Evolutionary conservation across 2,888 invertebrate genomes (phyloP), one percentile per base, ranked within the genome.

Genomic region (Acanthoscelides obtectus): DNA sequence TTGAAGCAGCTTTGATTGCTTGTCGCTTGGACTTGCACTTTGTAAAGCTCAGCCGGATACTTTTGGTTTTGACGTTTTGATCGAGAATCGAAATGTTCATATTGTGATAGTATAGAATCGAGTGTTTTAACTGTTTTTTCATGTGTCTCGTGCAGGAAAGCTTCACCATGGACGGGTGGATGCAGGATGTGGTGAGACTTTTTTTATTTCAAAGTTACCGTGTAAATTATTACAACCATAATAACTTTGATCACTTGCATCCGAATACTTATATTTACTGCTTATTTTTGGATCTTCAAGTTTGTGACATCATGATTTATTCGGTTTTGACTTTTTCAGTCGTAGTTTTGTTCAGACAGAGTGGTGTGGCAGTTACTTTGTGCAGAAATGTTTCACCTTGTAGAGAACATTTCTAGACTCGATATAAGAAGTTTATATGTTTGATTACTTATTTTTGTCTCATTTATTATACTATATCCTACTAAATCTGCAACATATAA

Each of bases 161-260:
- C 12, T 76, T 71, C 69, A 72, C 66, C 70, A 85, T 85, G 85
- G 85, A 86, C 76, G 82, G 80, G 72, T 86, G 86, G 86, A 85
- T 85, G 85, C 84, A 85, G 72, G 84, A 85, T 78, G 82, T 86
- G 85, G 86, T 86, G 84, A 71, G 84, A 80, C 74, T 72, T 22
- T 64, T 69, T 70, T 27, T 66, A 25, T n/a, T n/a, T n/a, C n/a
- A n/a, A n/a, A n/a, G n/a, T n/a, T n/a, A n/a, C n/a, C n/a, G n/a
- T n/a, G n/a, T n/a, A n/a, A n/a, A n/a, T n/a, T n/a, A n/a, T n/a
- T n/a, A n/a, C 8, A 63, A 63, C 63, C 19, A 12, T 19, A 12
- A 63, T 63, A 63, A 8, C 63, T 63, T 19, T 12, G 63, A 63
- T 12, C 63, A 63, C 63, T 63, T 63, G 19, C 63, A 21, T 67